Base-by-base conservation (phyloP, 2,113 vertebrate species). In the Sprattus sprattus region DNA sequence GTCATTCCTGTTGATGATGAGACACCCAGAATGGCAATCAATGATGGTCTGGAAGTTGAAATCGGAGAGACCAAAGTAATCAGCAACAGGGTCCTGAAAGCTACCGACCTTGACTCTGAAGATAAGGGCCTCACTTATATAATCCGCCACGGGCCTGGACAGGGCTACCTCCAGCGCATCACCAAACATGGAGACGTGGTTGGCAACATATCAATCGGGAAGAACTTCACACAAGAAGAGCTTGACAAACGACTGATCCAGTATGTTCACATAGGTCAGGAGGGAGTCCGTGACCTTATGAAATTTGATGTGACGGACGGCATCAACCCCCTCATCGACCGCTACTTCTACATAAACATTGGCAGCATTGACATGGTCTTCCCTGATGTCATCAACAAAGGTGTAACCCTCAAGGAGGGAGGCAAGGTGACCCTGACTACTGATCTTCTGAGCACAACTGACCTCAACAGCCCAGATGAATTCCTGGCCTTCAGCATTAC, bases 271-370 rank as follows among this genome's bases (percentile, higher is more conserved):
- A 86, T 92, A 75, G 97, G 98, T 54, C 96, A 93, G 84, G 96
- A 97, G 81, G 97, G 97, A 78, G 92, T 97, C 64, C 96, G 97
- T 16, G 98, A 99, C 92, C 95, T 99, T 47, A 95, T 99, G 88
- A 99, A 99, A 88, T 99, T 99, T 89, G 98, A 99, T 82, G 97
- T 99, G 85, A 99, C 98, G 0, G 98, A 99, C 88, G 97, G 97
- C 64, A 94, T 96, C 84, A 99, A 99, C 89, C 94, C 96, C 64
- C 95, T 99, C 67, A 98, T 99, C 82, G 98, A 99, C 90, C 95
- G 98, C 45, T 99, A 99, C 89, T 99, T 99, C 88, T 99, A 99
- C 64, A 94, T 99, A 11, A 97, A 97, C 0, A 86, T 99, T 16
- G 95, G 96, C 32, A 96, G 96, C 64, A 95, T 97, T 82, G 98